Base-by-base conservation (phyloP, 2,888 invertebrate genomes). In the Chymomyza amoena region DNA sequence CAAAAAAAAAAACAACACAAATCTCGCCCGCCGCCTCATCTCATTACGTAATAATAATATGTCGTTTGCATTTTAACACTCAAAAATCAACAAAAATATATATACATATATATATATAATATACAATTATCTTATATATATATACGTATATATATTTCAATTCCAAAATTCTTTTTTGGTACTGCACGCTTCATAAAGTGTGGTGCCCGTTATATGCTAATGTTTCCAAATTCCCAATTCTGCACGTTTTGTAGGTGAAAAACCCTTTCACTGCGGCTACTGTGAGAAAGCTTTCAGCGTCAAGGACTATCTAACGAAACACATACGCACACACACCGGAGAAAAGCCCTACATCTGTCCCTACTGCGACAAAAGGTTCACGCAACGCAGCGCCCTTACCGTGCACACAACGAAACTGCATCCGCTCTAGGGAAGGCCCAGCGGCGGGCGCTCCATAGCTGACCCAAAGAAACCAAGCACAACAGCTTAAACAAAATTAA, bases 261-360 rank as follows among this genome's bases (percentile, higher is more conserved):
- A 91, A 76, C 91, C 91, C 70, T 91, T 90, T 78, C 91, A 90
- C 69, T 91, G 91, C 75, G 80, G 81, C 66, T 91, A 91, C 78
- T 91, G 91, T 78, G 91, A 91, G 79, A 91, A 91, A 82, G 88
- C 91, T 79, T 91, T 91, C 77, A 91, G 91, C 80, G 91, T 91
- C 78, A 91, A 91, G 88, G 91, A 91, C 81, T 91, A 91, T 87
- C 88, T 91, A 79, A 91, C 91, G 80, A 91, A 91, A 83, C 91
- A 91, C 85, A 91, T 91, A 89, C 90, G 91, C 77, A 91, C 91
- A 76, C 91, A 91, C 72, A 91, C 91, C 73, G 91, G 91, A 68
- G 91, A 91, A 76, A 91, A 91, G 77, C 91, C 91, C 72, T 91
- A 91, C 76, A 89, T 89, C 78, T 91, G 91, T 80, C 89, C 90